phyloP scores from a whole-genome alignment of 2,888 invertebrate species.

The Andrena bicolor region DNA sequence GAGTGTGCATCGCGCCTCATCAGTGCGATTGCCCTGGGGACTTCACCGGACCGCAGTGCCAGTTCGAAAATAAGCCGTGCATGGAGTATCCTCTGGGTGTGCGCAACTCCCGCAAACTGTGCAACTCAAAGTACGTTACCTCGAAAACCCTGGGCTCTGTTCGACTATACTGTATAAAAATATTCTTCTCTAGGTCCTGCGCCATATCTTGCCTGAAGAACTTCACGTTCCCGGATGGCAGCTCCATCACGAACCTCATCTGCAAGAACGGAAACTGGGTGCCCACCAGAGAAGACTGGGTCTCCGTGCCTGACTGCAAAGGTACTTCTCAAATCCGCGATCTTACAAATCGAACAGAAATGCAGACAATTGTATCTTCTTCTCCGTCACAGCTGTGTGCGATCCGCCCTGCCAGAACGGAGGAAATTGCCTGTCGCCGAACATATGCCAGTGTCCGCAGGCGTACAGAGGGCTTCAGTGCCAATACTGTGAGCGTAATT shows the following conservation, averaged over 20 bases:
- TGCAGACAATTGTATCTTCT: not conserved
- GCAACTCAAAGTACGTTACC: conserved; percentile 88
- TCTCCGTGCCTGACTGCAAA: conserved; percentile 89
- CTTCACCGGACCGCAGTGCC: conserved; percentile 91
- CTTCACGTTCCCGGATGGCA: conserved; percentile 91
- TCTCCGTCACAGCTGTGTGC: conserved; percentile 86
- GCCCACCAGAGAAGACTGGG: conserved; percentile 88
- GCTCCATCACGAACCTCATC: conserved; percentile 88
- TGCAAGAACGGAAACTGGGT: conserved; percentile 91
- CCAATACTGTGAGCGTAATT: conserved; percentile 87
- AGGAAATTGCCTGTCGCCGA: conserved; percentile 92
- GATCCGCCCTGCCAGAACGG: conserved; percentile 92
- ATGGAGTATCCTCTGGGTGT: conserved; percentile 89
- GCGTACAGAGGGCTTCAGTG: conserved; percentile 90
- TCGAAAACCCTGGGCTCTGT: not conserved
- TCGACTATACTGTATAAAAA: not conserved
- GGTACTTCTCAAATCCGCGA: conserved; percentile 85
- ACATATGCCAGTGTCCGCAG: conserved; percentile 92
- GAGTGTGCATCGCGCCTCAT: conserved; percentile 91
- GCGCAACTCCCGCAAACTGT: conserved; percentile 88
- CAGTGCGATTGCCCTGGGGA: conserved; percentile 91
- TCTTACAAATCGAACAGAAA: not conserved
- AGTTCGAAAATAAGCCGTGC: conserved; percentile 91
- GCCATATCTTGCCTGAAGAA: conserved; percentile 88
- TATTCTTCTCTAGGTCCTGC: conserved; percentile 86